A percentile compares a stretch with the other conserved stretches of the same genome.
Evolutionary conservation across 2,113 vertebrate species (phyloP).

Genomic region (Copsychus sechellarum): DNA sequence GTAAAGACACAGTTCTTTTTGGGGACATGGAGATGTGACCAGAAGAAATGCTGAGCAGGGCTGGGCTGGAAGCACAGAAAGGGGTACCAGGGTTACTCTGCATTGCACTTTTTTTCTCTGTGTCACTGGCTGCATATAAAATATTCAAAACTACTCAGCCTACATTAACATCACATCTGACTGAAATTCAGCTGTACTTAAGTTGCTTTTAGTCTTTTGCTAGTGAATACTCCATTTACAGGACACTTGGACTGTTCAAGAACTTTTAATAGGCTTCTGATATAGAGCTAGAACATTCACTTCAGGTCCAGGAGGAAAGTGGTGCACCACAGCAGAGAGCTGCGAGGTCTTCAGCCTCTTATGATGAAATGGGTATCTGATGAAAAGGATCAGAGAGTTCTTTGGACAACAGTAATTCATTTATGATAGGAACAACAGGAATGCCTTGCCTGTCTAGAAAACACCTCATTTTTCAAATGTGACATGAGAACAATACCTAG

Average conservation of each 20-base stretch:
- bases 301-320: background rate
- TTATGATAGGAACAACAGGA: background rate
- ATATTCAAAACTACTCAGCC: constrained; percentile 20
- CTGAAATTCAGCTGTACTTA: background rate
- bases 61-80: background rate
- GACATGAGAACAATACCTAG: background rate
- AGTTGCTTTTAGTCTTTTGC: background rate
- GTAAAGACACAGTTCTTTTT: background rate
- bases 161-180: constrained; percentile 29
- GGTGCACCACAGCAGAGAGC: background rate
- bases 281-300: background rate
- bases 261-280: background rate
- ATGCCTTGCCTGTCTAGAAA: background rate
- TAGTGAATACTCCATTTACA: background rate
- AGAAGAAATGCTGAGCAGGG: background rate
- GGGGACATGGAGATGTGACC: background rate
- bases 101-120: background rate
- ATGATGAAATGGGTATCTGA: background rate
- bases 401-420: background rate
- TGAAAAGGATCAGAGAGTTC: background rate
- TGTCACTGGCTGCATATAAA: constrained; percentile 36
- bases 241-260: background rate
- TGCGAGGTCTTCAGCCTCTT: background rate
- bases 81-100: background rate
- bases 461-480: background rate